These are phyloP conservation scores for Hippoglossus hippoglossus DNA, from an alignment of 2,797 vertebrate genomes.

Conservation along the genomic window DNA sequence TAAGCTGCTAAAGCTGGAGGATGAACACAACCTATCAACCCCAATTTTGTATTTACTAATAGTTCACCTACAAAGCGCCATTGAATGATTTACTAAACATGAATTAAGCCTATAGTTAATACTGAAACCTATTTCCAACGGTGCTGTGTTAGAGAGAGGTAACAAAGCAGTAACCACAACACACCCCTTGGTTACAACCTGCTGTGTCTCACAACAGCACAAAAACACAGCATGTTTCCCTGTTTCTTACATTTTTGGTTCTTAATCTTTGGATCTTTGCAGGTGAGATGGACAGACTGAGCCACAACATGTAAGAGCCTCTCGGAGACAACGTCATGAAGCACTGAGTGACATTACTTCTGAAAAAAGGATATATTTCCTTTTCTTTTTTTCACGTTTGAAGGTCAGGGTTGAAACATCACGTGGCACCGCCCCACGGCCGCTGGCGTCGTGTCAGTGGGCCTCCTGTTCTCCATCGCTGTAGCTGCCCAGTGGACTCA, in stretches of 20 bases:
- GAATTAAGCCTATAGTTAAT: neutral
- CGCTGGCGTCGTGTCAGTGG: conserved; percentile 74
- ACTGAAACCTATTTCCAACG: neutral
- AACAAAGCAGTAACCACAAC: too few species aligned
- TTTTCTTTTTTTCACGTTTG: neutral
- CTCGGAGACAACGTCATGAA: neutral
- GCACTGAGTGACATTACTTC: neutral
- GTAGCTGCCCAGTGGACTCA: conserved; percentile 79
- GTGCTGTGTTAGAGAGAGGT: neutral
- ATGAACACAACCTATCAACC: too few species aligned
- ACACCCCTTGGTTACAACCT: neutral
- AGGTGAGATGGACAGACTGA: conserved; percentile 9
- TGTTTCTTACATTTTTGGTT: neutral
- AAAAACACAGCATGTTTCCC: neutral
- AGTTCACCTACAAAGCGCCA: too few species aligned
- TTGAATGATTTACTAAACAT: too few species aligned
- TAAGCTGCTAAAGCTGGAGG: too few species aligned
- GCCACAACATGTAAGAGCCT: conserved; percentile 58
- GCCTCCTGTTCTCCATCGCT: conserved; percentile 79
- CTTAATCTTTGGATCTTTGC: conserved; percentile 5
- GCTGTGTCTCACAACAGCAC: neutral
- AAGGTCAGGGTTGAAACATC: conserved; percentile 72
- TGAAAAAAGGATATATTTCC: neutral
- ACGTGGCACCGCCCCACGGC: conserved; percentile 72
- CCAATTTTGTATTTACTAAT: too few species aligned